phyloP scores from a whole-genome alignment of 2,797 vertebrate species.

The Emydoidea blandingii region DNA sequence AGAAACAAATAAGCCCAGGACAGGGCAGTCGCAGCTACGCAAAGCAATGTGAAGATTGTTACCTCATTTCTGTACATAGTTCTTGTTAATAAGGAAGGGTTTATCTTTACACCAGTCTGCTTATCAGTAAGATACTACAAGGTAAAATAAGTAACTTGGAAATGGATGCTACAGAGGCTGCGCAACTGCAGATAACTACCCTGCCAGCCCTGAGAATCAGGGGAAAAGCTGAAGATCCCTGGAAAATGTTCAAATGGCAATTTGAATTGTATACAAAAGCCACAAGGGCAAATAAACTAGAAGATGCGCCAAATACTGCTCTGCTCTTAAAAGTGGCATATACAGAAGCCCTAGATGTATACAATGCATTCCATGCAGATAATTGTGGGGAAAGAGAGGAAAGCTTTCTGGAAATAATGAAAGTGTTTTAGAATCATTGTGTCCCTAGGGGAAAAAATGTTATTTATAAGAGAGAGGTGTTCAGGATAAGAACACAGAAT shows the following conservation, averaged over 20 bases:
- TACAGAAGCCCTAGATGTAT: neutral
- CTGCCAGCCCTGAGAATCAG: neutral
- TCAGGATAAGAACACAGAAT: no score
- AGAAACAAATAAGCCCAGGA: neutral
- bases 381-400: no score
- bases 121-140: neutral
- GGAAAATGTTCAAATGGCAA: neutral
- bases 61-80: no score
- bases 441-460: no score
- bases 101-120: neutral
- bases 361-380: no score
- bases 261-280: neutral
- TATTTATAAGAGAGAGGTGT: no score
- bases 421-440: no score
- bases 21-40: neutral
- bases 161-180: no score
- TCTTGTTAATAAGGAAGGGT: neutral
- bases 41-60: neutral
- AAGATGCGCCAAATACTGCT: neutral
- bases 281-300: neutral
- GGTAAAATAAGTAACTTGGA: neutral
- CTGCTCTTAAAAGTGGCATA: neutral
- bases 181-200: neutral
- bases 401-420: no score
- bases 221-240: neutral